phyloP scores from a whole-genome alignment of 2,888 invertebrate species.

The Saturnia pavonia region DNA sequence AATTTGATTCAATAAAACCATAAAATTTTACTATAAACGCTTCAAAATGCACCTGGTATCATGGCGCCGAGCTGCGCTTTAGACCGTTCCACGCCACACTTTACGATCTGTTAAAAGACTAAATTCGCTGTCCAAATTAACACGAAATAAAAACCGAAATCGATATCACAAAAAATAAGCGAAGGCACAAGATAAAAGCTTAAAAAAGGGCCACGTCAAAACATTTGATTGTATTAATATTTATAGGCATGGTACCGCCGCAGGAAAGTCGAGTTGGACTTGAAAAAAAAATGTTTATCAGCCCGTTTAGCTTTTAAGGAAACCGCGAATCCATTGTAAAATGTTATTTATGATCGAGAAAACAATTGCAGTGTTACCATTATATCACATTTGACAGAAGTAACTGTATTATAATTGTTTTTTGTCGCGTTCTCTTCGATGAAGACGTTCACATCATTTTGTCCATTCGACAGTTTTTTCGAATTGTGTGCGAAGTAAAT shows the following conservation, averaged over 20 bases:
- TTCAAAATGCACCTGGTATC: conserved; percentile 69
- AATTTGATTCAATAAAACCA: conserved; percentile 36
- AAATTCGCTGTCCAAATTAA: conserved; percentile 81
- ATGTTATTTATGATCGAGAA: conserved; percentile 77
- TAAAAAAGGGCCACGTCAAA: conserved; percentile 81
- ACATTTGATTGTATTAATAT: conserved; percentile 83
- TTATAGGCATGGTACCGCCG: conserved; percentile 76
- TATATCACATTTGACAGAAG: conserved; percentile 79
- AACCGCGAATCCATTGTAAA: conserved; percentile 80
- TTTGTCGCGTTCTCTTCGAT: conserved; percentile 57
- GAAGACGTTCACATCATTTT: conserved; percentile 67
- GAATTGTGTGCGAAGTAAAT: conserved; percentile 47
- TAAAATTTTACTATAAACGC: conserved; percentile 36
- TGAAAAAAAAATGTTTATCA: conserved; percentile 77
- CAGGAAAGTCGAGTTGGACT: conserved; percentile 68
- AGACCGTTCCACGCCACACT: conserved; percentile 42
- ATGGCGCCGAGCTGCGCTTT: conserved; percentile 70
- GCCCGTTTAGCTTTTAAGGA: conserved; percentile 80
- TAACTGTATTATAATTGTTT: conserved; percentile 72
- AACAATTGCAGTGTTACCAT: conserved; percentile 81
- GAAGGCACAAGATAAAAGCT: conserved; percentile 78
- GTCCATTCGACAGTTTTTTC: conserved; percentile 53
- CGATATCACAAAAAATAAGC: conserved; percentile 76
- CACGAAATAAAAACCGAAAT: conserved; percentile 80
- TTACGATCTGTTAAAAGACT: conserved; percentile 83